Evolutionary conservation across 2,888 invertebrate genomes (phyloP), one percentile per base, ranked within the genome.

Genomic region (Diaprepes abbreviatus): DNA sequence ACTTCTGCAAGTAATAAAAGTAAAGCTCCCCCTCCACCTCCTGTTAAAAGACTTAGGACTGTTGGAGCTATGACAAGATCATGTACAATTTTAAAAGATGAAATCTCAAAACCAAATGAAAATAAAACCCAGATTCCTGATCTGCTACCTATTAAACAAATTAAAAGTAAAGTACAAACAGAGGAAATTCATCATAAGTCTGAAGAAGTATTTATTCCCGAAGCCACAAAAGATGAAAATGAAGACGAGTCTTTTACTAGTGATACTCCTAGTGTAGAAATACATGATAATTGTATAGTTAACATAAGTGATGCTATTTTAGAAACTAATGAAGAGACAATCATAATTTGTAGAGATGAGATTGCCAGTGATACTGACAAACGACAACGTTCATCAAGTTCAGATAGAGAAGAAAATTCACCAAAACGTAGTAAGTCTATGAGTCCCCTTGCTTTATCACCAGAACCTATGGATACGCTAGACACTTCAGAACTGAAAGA

Each of bases 41-140:
- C 81, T 2, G 77, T 82, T 17, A 84, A 84, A 76, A 78, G 85
- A 52, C 75, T 85, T 65, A 78, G 90, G 48, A 90, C 90, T 54
- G 89, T 89, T n/a, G 91, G 91, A 65, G 91, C 90, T 66, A 88
- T 91, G 38, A 91, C 91, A 12, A 82, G 91, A 64, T 89, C 90
- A 14, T 87, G 89, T 58, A 84, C 89, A 10, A 88, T 85, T 77
- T 68, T 76, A 66, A 79, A 79, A 65, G 77, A 78, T 54, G 79
- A 79, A 64, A 65, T 63, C 12, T 60, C 59, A 14, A 69, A 69
- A 31, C 65, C 58, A 24, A 52, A 64, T 63, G 78, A 78, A 59
- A 72, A 72, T 21, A 81, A 81, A 75, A 77, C 77, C 3, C 59
- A 80, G 28, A 82, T 84, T 59, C 84, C 85, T 17, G 84, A 83